These are phyloP conservation scores for Agonopterix alstromeriana DNA, from an alignment of 2,888 invertebrate genomes.

Conservation along the genomic window DNA sequence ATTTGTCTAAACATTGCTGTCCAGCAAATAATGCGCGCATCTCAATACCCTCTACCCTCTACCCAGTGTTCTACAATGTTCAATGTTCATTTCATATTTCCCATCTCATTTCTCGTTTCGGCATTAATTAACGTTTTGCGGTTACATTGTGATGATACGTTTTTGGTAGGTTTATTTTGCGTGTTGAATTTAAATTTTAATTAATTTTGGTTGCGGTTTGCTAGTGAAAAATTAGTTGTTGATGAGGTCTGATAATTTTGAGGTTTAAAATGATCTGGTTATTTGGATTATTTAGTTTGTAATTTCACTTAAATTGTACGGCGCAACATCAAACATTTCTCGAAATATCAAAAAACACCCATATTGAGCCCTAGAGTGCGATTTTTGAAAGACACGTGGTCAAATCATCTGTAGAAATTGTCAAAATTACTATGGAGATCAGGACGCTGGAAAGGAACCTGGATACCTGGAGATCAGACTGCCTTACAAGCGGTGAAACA, in stretches of 20 bases:
- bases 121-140: slow-evolving; percentile 20
- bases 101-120: not conserved
- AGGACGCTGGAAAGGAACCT: too few species aligned
- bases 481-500: too few species aligned
- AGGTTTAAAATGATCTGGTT: too few species aligned
- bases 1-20: slow-evolving; percentile 8
- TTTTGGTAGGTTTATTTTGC: not conserved
- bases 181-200: not conserved
- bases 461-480: too few species aligned
- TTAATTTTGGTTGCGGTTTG: not conserved
- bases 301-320: too few species aligned
- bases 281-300: too few species aligned
- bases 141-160: slow-evolving; percentile 4
- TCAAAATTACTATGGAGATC: too few species aligned
- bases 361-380: too few species aligned
- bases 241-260: not conserved
- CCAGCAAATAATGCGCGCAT: slow-evolving; percentile 1
- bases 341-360: too few species aligned
- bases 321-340: too few species aligned
- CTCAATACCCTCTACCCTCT: not conserved
- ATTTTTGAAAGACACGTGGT: too few species aligned
- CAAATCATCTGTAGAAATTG: too few species aligned
- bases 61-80: slow-evolving; percentile 1
- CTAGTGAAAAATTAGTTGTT: not conserved
- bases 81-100: slow-evolving; percentile 13